A percentile compares a stretch with the other conserved stretches of the same genome.
These are phyloP conservation scores for Pantherophis vulpinus DNA, from an alignment of 2,797 vertebrate species.

Conservation along the genomic window DNA sequence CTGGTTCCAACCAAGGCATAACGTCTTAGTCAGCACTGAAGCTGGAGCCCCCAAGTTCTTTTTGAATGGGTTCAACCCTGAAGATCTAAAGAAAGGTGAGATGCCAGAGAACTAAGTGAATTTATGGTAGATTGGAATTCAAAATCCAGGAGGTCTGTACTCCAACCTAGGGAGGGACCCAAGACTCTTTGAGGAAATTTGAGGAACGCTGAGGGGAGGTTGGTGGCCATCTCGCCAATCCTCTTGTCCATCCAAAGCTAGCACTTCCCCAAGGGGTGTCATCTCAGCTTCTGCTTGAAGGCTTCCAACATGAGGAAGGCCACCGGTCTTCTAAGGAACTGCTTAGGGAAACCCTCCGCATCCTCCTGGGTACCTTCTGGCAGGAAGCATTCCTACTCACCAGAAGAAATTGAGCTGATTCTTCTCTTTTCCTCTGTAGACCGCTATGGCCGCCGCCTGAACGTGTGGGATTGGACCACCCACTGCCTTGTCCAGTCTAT, in stretches of 20 bases:
- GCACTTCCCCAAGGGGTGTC: no score
- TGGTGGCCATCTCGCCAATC: neutral
- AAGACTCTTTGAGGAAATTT: neutral
- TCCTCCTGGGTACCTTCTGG: neutral
- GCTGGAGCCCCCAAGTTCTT: constrained; percentile 81
- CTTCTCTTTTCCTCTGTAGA: constrained; percentile 58
- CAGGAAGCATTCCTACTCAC: neutral
- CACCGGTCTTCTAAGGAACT: neutral
- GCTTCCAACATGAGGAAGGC: no score
- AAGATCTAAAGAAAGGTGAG: constrained; percentile 76
- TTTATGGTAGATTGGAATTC: neutral
- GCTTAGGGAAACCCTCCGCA: neutral
- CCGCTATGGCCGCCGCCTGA: constrained; percentile 75
- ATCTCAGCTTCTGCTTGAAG: neutral
- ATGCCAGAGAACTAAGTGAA: neutral
- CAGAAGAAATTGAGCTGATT: neutral
- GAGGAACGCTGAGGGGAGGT: neutral
- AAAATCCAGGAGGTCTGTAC: neutral
- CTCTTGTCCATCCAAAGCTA: neutral
- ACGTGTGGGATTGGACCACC: constrained; percentile 87
- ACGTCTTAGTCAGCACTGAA: constrained; percentile 87
- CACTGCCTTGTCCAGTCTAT: constrained; percentile 78
- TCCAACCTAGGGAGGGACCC: neutral
- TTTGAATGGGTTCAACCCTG: constrained; percentile 73
- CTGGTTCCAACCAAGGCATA: constrained; percentile 89